Evolutionary conservation across 1,140 invertebrate species (phyloP), one percentile per base, ranked within the genome.

Genomic region (Brevipalpus yothersi): DNA sequence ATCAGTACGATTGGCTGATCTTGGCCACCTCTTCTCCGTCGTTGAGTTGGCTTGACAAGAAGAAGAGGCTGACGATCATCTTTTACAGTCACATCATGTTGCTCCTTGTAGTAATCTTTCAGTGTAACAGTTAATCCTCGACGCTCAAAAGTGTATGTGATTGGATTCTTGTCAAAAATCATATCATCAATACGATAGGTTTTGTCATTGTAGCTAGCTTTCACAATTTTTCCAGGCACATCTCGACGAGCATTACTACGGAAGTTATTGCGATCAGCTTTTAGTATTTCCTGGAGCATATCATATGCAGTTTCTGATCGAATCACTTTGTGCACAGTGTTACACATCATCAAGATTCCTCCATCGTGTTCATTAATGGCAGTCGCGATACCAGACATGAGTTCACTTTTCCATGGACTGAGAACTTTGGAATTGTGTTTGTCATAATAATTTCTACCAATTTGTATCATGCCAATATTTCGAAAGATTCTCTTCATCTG

Each of bases 341-440:
- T 84, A 2, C 76, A 72, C 55, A 79, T 80, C 74, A 89, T 72
- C 0, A 89, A 66, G 2, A 87, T 75, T 10, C 76, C 68, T 0
- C 71, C 66, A 68, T 89, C 84, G 66, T 84, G 80, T 64, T 86
- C 82, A 13, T 82, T 75, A 45, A 89, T 86, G 0, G 82, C 80
- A 0, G 84, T 85, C 15, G 80, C 61, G 68, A 69, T 83, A 10
- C 68, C 69, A 15, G 66, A 68, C 62, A 58, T 68, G 11, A 66
- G 51, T 31, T 68, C 60, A 56, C 61, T 53, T 58, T 56, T 47
- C 4, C 56, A 12, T 60, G 53, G 23, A 17, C 11, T 15, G 11
- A 63, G 39, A 2, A 42, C 21, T 12, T 41, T 40, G n/a, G 39
- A n/a, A 40, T 10, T 4, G 11, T 15, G 7, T 23, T 21, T 11